Evolutionary conservation across 2,797 vertebrate species (phyloP), one percentile per base, ranked within the genome.

Genomic region (Menidia menidia): DNA sequence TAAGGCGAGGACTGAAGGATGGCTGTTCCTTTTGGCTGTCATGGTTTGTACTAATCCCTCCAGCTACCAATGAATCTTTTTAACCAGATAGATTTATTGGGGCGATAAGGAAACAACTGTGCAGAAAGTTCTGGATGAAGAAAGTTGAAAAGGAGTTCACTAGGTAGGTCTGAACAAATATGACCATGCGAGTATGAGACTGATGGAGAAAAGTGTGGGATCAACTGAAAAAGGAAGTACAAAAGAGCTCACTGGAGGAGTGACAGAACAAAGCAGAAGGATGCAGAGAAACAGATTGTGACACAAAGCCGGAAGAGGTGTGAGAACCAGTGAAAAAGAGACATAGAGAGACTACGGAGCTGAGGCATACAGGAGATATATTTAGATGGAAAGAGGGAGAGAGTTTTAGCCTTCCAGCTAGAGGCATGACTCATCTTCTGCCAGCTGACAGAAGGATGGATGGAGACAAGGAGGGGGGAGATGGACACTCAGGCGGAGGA

Each of bases 371-470:
- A 77, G 68, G 65, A 78, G 87, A 90, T 87, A 89, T 87, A 89
- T 88, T 87, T 88, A 78, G 88, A 89, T 88, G 81, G 79, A 69
- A 87, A 82, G 86, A 66, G 51, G 72, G 85, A 77, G 83, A 83
- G 88, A 75, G 80, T 84, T 87, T 85, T 73, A 83, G 89, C 90
- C 92, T 92, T 81, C 83, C 81, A 92, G 92, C 76, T 78, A 91
- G 86, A 91, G 77, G 77, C 85, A 92, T 93, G 93, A 90, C 83
- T 92, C 93, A 93, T 92, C 91, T 87, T 84, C 85, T 91, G 92
- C 91, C 90, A 92, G 92, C 88, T 91, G 87, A 92, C 84, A 92
- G 87, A 87, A 90, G 88, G 91, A 92, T 87, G 88, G 88, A 91
- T 88, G 82, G 81, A 84, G 78, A 80, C 77, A 73, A 71, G 73